Conservation (phyloP, 30 jellyfish, hydroid and myxozoan species). For the Aurelia aurita region DNA sequence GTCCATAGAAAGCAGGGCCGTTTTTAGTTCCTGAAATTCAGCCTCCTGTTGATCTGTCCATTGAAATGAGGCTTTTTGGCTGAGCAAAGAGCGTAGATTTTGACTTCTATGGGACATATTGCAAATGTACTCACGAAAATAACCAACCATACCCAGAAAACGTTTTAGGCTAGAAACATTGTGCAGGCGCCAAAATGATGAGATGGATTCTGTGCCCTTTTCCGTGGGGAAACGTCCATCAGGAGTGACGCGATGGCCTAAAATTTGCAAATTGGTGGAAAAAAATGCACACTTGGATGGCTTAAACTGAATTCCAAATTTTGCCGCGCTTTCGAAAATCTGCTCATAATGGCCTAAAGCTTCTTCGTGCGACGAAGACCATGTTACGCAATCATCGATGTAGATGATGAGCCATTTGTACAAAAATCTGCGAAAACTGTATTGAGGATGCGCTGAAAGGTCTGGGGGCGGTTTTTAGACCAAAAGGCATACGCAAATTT, state of each 20-base stretch:
- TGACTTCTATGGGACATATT: constrained; percentile 10
- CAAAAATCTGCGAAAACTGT: constrained; percentile 8
- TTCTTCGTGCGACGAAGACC: constrained; percentile 36
- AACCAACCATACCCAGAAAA: constrained; percentile 50
- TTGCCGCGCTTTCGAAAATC: constrained; percentile 23
- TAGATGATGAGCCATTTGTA: constrained; percentile 31
- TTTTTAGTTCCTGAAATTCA: constrained; percentile 6
- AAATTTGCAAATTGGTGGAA: constrained; percentile 25
- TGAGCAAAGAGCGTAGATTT: constrained; percentile 9
- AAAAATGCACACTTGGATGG: constrained; percentile 54
- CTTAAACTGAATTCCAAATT: constrained; percentile 37
- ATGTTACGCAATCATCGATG: constrained; percentile 49
- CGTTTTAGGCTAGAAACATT: neutral
- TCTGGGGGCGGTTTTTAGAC: constrained; percentile 30
- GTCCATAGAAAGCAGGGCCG: constrained; percentile 20
- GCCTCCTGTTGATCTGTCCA: constrained; percentile 38
- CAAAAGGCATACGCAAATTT: constrained; percentile 48
- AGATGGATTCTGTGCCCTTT: constrained; percentile 31
- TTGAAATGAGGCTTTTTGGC: constrained; percentile 3
- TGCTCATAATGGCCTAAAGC: constrained; percentile 29
- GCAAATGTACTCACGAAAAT: constrained; percentile 21
- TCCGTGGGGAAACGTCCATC: constrained; percentile 43
- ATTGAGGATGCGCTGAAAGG: constrained; percentile 19
- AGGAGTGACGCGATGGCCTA: constrained; percentile 42
- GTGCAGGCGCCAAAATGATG: neutral